Base-by-base conservation (phyloP, 2,888 invertebrate species). In the Cephus rjabovi region DNA sequence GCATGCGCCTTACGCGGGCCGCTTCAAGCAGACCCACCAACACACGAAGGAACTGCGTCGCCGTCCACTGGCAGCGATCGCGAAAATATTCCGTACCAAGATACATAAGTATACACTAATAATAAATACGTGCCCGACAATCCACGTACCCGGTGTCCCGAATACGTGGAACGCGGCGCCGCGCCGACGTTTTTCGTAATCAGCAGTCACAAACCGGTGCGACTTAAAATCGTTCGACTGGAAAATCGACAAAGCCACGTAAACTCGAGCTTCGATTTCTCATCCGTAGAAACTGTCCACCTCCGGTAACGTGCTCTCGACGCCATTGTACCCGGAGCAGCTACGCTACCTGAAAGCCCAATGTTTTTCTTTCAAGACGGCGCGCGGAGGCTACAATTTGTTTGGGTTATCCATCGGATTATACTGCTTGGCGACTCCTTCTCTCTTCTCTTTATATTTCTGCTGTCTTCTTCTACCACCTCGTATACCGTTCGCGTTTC, bases 121-220 rank as follows among this genome's bases (percentile, higher is more conserved):
- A 74, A 74, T 74, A 74, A 74, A 34, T 23, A n/a, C 35, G 12
- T 23, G 31, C 31, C 6, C 71, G 31, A 34, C 33, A 12, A 23
- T 23, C 31, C 12, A 2, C 35, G 0, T 35, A 74, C 74, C 74
- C 31, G 74, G 74, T 15, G 74, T 74, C 74, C 74, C 35, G 74
- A 11, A 35, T 34, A 30, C 30, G 12, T 23, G 30, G 11, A 35
- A 30, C 12, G 0, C 30, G 4, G 23, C 35, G 34, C 23, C 35
- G 35, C 74, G 34, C 3, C 31, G 12, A 34, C 3, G 75, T 11
- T 79, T 79, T 79, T 76, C 79, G 78, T 81, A 79, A 78, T 82
- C 81, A 79, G 80, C 56, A 56, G 56, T 56, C 56, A 56, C 56
- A 23, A 23, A 56, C 2, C 9, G 6, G 56, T 23, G 15, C 23